Conservation (phyloP, 2,888 invertebrate genomes). For the Eumerus sabulonum region DNA sequence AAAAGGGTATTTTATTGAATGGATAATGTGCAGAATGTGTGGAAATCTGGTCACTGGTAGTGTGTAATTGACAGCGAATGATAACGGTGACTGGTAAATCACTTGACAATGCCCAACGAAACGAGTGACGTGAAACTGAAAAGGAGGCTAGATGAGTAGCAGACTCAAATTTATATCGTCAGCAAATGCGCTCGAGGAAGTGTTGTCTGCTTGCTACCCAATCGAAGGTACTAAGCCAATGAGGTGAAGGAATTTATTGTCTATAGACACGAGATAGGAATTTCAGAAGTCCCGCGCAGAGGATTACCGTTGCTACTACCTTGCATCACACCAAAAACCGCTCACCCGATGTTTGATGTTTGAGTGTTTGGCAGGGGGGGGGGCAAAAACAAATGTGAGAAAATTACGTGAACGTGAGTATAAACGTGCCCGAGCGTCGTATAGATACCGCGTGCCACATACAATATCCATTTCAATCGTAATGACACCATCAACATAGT, state of each 20-base stretch:
- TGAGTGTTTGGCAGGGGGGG: not conserved
- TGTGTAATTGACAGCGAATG: conserved; percentile 66
- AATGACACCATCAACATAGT: conserved; percentile 66
- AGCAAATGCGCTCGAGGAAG: conserved; percentile 63
- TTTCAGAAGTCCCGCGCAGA: conserved; percentile 44
- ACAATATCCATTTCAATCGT: conserved; percentile 54
- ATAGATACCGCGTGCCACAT: conserved; percentile 40
- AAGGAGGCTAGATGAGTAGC: no score
- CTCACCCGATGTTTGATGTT: conserved; percentile 26
- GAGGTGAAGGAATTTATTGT: conserved; percentile 47
- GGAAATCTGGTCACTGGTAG: conserved; percentile 62
- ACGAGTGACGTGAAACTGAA: conserved; percentile 5
- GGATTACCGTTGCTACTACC: no score
- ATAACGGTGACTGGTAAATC: conserved; percentile 67
- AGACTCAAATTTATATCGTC: conserved; percentile 63
- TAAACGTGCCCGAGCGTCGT: conserved; percentile 38
- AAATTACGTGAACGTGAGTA: no score
- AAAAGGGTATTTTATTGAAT: conserved; percentile 64
- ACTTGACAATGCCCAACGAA: conserved; percentile 60
- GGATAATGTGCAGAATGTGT: conserved; percentile 53
- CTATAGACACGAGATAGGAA: conserved; percentile 57
- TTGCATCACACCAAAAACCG: conserved; percentile 15
- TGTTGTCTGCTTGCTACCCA: conserved; percentile 28
- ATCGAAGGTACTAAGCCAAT: conserved; percentile 11
- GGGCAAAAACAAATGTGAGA: conserved; percentile 49